phyloP scores from a whole-genome alignment of 2,113 vertebrate genomes.

The Periophthalmodon schlosseri region DNA sequence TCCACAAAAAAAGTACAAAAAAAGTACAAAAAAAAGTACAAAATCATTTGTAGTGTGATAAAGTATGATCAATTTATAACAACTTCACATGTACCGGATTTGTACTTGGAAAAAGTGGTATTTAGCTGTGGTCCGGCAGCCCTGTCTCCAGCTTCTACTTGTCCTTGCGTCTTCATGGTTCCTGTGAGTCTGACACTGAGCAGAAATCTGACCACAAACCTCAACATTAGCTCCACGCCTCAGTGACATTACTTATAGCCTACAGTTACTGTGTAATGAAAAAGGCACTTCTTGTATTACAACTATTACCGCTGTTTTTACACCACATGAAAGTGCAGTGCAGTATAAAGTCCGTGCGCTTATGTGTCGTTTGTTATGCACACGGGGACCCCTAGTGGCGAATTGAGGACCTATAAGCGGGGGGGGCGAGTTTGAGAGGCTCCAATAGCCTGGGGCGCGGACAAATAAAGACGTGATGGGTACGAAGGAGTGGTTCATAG shows the following conservation, averaged over 20 bases:
- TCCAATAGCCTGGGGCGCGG: constrained; percentile 27
- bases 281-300: constrained; percentile 31
- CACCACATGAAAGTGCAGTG: constrained; percentile 37
- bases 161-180: constrained; percentile 48
- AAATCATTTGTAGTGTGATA: background rate
- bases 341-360: constrained; percentile 9
- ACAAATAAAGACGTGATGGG: constrained; percentile 41
- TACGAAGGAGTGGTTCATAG: constrained; percentile 47
- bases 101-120: background rate
- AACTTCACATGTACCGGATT: background rate
- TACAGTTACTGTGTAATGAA: constrained; percentile 32
- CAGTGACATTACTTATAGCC: constrained; percentile 26
- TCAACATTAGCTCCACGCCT: constrained; percentile 30
- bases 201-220: constrained; percentile 49
- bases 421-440: constrained; percentile 11
- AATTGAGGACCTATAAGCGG: constrained; percentile 14
- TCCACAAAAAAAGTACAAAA: no score
- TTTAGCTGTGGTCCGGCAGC: constrained; percentile 41
- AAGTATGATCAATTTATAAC: background rate
- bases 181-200: constrained; percentile 49
- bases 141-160: constrained; percentile 55
- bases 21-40: no score
- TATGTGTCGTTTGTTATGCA: constrained; percentile 54
- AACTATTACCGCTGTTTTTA: constrained; percentile 3
- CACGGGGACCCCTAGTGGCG: constrained; percentile 74